phyloP scores from a whole-genome alignment of 2,888 invertebrate genomes.

The Cataglyphis rosenhaueri region DNA sequence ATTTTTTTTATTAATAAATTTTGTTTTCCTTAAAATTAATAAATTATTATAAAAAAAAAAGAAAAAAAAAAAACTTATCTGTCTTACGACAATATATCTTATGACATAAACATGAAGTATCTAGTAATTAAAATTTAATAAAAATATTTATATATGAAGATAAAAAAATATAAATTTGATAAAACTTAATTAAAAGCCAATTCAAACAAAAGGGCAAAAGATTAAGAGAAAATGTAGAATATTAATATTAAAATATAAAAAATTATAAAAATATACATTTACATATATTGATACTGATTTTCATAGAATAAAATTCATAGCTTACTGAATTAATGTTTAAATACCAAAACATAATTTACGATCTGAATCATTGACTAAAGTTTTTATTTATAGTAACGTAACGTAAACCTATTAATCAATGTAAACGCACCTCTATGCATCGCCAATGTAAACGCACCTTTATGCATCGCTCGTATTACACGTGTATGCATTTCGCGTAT shows the following conservation, averaged over 20 bases:
- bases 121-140: neutral
- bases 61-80: neutral
- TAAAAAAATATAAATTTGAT: neutral
- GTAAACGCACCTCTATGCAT: neutral
- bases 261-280: no score
- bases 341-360: neutral
- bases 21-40: neutral
- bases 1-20: neutral
- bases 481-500: conserved; percentile 48
- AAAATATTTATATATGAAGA: conserved; percentile 1
- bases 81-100: neutral
- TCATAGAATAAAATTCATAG: neutral
- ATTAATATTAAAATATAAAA: no score
- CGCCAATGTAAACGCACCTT: neutral
- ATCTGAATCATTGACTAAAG: neutral
- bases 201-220: no score
- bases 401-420: neutral
- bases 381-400: neutral
- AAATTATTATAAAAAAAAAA: neutral
- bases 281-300: neutral
- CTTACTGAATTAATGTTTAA: neutral
- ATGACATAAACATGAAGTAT: neutral
- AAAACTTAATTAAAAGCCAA: no score
- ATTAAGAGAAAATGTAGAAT: no score
- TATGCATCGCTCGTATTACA: neutral